phyloP scores from a whole-genome alignment of 2,888 invertebrate genomes.

The Anoplius nigerrimus region DNA sequence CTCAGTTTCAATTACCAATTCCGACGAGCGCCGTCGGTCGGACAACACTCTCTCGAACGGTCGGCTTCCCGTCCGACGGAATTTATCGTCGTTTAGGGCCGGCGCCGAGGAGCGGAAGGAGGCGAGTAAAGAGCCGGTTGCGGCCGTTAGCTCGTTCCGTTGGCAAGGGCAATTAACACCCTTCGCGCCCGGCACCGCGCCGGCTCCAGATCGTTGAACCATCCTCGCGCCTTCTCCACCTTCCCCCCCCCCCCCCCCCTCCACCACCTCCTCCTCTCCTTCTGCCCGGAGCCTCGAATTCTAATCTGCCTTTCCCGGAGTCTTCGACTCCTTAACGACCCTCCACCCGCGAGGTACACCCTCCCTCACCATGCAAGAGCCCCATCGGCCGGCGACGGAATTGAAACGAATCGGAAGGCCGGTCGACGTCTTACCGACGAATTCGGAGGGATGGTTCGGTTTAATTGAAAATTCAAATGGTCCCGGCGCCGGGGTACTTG shows the following conservation, averaged over 20 bases:
- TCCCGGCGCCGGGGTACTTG: neutral
- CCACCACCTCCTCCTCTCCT: neutral
- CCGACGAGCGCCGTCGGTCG: neutral
- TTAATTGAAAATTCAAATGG: no score
- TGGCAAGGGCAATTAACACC: conserved; percentile 44
- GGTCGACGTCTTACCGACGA: no score
- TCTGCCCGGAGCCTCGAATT: no score
- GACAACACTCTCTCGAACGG: conserved; percentile 20
- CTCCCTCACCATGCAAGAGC: neutral
- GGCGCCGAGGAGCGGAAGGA: neutral
- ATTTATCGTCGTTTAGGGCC: conserved; percentile 43
- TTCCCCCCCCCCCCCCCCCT: no score
- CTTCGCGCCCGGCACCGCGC: conserved; percentile 1
- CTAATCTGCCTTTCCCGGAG: no score
- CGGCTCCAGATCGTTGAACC: conserved; percentile 39
- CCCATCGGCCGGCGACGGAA: neutral
- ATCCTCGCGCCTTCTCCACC: neutral
- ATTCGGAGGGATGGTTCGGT: no score
- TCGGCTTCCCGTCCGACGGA: conserved; percentile 12
- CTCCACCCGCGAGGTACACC: neutral
- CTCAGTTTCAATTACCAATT: no score
- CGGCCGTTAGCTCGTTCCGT: conserved; percentile 43
- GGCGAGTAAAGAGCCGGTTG: no score
- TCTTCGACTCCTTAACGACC: no score
- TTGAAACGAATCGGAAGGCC: neutral